Evolutionary conservation across 2,113 vertebrate species (phyloP).

Genomic region (Azemiops feae): DNA sequence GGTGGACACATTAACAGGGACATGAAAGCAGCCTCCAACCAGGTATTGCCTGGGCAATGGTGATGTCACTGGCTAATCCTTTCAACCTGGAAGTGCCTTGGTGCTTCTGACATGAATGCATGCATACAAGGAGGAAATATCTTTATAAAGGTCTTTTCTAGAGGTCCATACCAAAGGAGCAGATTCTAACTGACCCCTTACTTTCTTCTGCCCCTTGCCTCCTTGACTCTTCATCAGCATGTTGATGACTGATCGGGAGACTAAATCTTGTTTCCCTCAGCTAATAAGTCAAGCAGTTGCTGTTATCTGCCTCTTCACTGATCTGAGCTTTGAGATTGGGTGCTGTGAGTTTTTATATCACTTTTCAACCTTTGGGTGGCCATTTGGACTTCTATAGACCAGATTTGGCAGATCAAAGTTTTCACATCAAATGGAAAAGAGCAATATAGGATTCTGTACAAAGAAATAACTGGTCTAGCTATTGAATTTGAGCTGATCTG

Average conservation of each 20-base stretch:
- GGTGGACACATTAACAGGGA: neutral
- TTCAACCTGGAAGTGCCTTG: neutral
- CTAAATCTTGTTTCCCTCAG: neutral
- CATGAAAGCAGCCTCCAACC: neutral
- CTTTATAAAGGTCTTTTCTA: neutral
- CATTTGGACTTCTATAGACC: neutral
- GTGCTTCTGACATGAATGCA: neutral
- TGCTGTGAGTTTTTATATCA: neutral
- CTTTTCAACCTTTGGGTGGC: neutral
- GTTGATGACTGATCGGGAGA: neutral
- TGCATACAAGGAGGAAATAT: neutral
- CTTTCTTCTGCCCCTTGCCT: neutral
- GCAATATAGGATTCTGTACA: neutral
- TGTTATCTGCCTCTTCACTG: neutral
- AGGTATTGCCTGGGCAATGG: neutral
- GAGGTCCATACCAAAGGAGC: neutral
- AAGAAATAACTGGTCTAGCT: neutral
- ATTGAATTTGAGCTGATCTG: neutral
- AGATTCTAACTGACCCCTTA: neutral
- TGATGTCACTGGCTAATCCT: neutral
- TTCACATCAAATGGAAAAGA: neutral
- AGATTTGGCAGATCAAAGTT: neutral
- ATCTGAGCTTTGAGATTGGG: neutral
- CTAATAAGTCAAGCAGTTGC: neutral
- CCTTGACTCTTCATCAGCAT: neutral